These are phyloP conservation scores for Gallinago paraguaiae DNA, from an alignment of 2,113 vertebrate species.

Conservation along the genomic window DNA sequence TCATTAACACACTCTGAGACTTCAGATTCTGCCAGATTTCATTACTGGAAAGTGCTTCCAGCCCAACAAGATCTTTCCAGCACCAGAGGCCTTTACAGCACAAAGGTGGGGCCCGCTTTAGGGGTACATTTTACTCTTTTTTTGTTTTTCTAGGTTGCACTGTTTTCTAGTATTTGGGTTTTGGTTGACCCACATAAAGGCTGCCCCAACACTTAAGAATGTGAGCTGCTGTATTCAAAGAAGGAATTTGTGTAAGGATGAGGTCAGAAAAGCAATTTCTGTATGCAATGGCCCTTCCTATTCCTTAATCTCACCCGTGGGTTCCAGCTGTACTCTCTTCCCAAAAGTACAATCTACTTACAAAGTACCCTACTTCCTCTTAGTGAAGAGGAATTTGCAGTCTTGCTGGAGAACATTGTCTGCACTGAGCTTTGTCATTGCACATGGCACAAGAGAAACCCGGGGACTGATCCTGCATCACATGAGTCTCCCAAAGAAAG, in stretches of 20 bases:
- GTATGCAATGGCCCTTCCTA: background rate
- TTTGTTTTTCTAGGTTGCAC: background rate
- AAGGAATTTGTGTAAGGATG: background rate
- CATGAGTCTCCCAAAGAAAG: background rate
- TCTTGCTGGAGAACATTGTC: background rate
- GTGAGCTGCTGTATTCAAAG: background rate
- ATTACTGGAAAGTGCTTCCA: background rate
- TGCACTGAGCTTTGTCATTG: background rate
- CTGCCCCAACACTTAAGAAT: background rate
- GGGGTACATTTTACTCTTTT: background rate
- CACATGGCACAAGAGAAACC: background rate
- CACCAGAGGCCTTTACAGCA: background rate
- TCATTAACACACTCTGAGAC: background rate
- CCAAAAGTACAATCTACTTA: background rate
- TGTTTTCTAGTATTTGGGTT: background rate
- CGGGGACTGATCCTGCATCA: background rate
- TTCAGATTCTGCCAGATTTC: background rate
- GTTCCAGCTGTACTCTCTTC: background rate
- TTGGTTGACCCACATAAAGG: background rate
- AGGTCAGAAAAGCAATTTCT: background rate
- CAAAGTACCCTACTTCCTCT: no score
- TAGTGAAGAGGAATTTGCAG: background rate
- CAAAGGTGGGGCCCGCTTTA: background rate
- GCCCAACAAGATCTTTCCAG: background rate
- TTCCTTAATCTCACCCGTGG: background rate